Base-by-base conservation (phyloP, 2,113 vertebrate genomes). In the Gallinago media region DNA sequence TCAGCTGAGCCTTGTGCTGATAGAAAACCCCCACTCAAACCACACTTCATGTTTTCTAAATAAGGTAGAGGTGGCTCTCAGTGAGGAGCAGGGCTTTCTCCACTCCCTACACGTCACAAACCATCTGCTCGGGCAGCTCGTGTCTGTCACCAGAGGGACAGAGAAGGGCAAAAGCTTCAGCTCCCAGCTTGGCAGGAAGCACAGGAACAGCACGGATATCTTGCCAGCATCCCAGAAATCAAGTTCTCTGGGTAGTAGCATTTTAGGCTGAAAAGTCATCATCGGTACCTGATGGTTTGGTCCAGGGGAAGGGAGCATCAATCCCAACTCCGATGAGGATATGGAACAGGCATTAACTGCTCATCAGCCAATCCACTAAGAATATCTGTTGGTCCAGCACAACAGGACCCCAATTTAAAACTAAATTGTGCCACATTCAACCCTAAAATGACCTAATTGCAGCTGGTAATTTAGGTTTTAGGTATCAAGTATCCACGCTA, bases 171-270 rank as follows among this genome's bases (percentile, higher is more conserved):
- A 47, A 83, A 93, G 42, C 52, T 74, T 56, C 61, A 46, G 10
- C 71, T 62, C 3, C 1, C 0, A 38, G 36, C 26, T 0, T 0
- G 3, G 66, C 26, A 49, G 46, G 14, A 47, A 40, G n/a, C 54
- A 54, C 1, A n/a, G 40, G 46, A 71, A 66, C n/a, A 54, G 52
- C 32, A 29, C 5, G 0, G 4, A 15, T 15, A 29, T 8, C 32
- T 27, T 19, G 19, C 49, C 46, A 67, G 40, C 36, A 18, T 23
- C 11, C 11, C 52, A 76, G 32, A 72, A 89, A 40, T 50, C 47
- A 44, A 72, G 27, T 62, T 49, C 44, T 63, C 31, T 20, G 14
- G 12, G 14, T 55, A 58, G 40, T 12, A 67, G 50, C 21, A 32
- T 32, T 36, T 56, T 18, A 42, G n/a, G 52, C 29, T n/a, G 15